Percentiles rank a stretch among this genome's conserved stretches.
Evolutionary conservation across 2,888 invertebrate genomes (phyloP).

Genomic region (Dasysyrphus tricinctus): DNA sequence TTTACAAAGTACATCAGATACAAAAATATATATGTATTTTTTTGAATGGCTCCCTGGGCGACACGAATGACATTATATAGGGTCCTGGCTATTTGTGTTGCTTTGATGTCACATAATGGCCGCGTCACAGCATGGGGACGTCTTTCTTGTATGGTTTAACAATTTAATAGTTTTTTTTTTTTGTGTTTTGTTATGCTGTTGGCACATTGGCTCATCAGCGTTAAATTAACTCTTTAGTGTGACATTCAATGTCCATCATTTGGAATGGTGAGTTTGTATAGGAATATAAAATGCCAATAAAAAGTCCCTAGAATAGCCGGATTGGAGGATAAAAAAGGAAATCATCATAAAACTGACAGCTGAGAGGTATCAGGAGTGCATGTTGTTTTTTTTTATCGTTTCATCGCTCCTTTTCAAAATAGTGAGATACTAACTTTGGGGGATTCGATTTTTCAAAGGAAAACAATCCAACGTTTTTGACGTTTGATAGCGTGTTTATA

Average conservation of each 20-base stretch:
- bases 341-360: constrained; percentile 27
- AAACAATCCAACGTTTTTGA: too few relatives aligned
- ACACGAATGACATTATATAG: constrained; percentile 28
- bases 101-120: constrained; percentile 59
- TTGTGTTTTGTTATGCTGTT: constrained; percentile 58
- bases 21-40: background rate
- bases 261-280: constrained; percentile 1
- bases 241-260: constrained; percentile 63
- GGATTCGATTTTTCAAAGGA: too few relatives aligned
- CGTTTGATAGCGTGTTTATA: too few relatives aligned
- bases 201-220: constrained; percentile 66
- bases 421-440: too few relatives aligned
- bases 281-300: constrained; percentile 12
- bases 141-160: constrained; percentile 61
- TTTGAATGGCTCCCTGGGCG: constrained; percentile 44
- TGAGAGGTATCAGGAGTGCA: background rate
- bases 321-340: constrained; percentile 17
- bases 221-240: constrained; percentile 69
- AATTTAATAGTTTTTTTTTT: constrained; percentile 48
- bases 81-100: constrained; percentile 28
- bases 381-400: too few relatives aligned
- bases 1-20: background rate
- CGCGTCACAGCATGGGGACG: constrained; percentile 43
- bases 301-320: background rate
- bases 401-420: too few relatives aligned